Percentiles rank a stretch among this genome's conserved stretches.
Evolutionary conservation across 2,113 vertebrate genomes (phyloP).

Genomic region (Setophaga coronata): DNA sequence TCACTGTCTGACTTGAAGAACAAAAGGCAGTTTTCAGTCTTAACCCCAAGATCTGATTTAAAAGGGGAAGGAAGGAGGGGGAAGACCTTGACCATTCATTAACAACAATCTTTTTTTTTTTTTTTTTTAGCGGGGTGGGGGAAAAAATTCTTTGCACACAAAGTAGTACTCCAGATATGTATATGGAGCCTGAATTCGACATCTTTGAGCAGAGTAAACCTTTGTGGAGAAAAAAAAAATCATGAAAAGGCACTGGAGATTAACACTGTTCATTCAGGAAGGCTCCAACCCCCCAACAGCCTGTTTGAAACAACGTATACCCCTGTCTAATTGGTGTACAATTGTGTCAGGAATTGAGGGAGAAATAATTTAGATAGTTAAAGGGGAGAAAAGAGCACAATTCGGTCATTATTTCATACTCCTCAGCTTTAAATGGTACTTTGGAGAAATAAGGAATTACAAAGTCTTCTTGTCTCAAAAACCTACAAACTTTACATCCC

Average conservation of each 20-base stretch:
- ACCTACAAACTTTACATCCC: not conserved
- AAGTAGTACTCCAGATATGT: conserved; percentile 47
- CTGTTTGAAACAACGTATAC: conserved; percentile 62
- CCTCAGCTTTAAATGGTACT: not conserved
- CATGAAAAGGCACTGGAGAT: conserved; percentile 71
- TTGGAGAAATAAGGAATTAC: not conserved
- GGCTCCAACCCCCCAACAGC: not conserved
- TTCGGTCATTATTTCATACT: not conserved
- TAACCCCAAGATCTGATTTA: conserved; percentile 71
- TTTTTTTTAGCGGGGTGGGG: not conserved
- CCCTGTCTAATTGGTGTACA: conserved; percentile 45
- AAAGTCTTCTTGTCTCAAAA: not conserved
- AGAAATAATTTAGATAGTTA: conserved; percentile 10
- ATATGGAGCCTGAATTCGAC: conserved; percentile 55
- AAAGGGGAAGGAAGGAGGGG: conserved; percentile 18
- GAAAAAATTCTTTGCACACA: not conserved
- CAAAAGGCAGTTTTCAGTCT: conserved; percentile 70
- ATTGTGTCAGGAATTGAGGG: conserved; percentile 3
- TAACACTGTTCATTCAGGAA: conserved; percentile 58
- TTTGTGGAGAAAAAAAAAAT: conserved; percentile 10
- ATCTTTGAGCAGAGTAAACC: conserved; percentile 60
- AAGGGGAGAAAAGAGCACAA: not conserved
- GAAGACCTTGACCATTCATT: conserved; percentile 67
- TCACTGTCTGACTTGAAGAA: conserved; percentile 57
- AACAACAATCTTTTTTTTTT: conserved; percentile 16